phyloP scores from a whole-genome alignment of 2,888 invertebrate genomes.

The Amphipyra tragopoginis region DNA sequence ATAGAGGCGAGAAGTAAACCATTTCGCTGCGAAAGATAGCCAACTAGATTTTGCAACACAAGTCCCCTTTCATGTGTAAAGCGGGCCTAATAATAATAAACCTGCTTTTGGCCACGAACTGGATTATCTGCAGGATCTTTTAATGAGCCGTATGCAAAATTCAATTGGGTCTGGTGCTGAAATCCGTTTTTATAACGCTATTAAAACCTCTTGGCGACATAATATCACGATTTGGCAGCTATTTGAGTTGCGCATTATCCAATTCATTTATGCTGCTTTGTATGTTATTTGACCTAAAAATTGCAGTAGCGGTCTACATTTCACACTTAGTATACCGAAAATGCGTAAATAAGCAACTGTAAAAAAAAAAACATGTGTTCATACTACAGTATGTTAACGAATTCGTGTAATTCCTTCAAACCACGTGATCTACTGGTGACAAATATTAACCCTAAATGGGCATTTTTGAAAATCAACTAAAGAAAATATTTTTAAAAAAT shows the following conservation, averaged over 20 bases:
- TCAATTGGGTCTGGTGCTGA: slow-evolving; percentile 48
- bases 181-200: slow-evolving; percentile 51
- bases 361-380: too few species aligned
- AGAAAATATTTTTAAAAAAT: too few species aligned
- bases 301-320: background rate
- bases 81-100: slow-evolving; percentile 49
- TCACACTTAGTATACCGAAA: slow-evolving; percentile 4
- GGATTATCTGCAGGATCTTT: slow-evolving; percentile 47
- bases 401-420: too few species aligned
- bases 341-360: too few species aligned
- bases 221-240: slow-evolving; percentile 52
- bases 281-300: slow-evolving; percentile 11
- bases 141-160: slow-evolving; percentile 55
- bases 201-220: slow-evolving; percentile 56
- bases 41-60: slow-evolving; percentile 32
- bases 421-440: too few species aligned
- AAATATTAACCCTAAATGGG: too few species aligned
- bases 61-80: slow-evolving; percentile 47
- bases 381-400: too few species aligned
- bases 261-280: slow-evolving; percentile 39
- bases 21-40: slow-evolving; percentile 53
- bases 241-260: slow-evolving; percentile 56
- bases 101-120: slow-evolving; percentile 29
- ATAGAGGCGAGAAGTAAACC: slow-evolving; percentile 60
- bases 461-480: too few species aligned